Evolutionary conservation across 2,797 vertebrate genomes (phyloP), one percentile per base, ranked within the genome.

Genomic region (Nannoperca australis): DNA sequence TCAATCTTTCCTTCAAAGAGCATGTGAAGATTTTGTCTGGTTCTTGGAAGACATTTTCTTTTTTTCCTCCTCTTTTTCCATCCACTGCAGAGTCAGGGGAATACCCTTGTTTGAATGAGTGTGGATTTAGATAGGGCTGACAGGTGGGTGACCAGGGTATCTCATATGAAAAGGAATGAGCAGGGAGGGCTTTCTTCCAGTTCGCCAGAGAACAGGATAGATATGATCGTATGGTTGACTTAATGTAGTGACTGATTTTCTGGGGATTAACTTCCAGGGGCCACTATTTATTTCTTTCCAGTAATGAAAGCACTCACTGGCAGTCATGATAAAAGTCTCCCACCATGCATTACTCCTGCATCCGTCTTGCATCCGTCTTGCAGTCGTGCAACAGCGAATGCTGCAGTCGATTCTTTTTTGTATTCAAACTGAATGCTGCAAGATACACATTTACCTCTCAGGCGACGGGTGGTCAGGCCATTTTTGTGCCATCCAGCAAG

Each of bases 111-210:
- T 73, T 77, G 75, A 73, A 78, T 73, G 81, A 88, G 70, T 61
- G 73, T 79, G 82, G 72, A 76, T 89, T 89, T 82, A 77, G 85
- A 88, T 74, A 63, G 58, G 62, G 45, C 74, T 85, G 86, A 84
- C 85, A 89, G 76, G 82, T 87, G 82, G 71, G 38, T 83, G 82
- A 79, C 87, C 86, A 10, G 73, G 22, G 72, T 85, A 66, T 91
- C 78, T 79, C 22, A 47, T 50, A 63, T 68, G n/a, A 70, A 70
- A 62, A 68, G 76, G 62, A 67, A 45, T 72, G 64, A 81, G 64
- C 82, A 38, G 62, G 50, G n/a, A 38, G 62, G 50, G 24, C 61
- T 85, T 68, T 78, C 70, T 85, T 88, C 80, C 85, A 86, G 69
- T 83, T 85, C 81, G 47, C 45, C 54, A 49, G 70, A 79, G 55